These are phyloP conservation scores for Neopelma chrysocephalum DNA, from an alignment of 2,797 vertebrate species.

Conservation along the genomic window DNA sequence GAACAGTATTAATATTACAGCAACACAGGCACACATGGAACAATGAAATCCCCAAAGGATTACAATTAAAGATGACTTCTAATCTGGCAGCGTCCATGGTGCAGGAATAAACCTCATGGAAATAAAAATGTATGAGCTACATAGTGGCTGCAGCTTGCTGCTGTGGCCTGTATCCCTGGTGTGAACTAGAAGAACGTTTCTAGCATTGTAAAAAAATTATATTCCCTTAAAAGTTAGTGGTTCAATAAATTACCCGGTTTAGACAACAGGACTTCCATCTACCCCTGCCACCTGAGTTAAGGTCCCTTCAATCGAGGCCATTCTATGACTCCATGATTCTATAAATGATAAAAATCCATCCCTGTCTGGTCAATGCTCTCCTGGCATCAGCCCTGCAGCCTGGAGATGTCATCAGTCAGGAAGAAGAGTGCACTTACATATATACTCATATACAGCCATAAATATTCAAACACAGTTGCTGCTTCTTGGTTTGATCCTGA, in stretches of 20 bases:
- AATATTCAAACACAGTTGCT: background rate
- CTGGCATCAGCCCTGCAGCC: background rate
- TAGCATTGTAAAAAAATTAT: background rate
- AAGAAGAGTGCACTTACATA: background rate
- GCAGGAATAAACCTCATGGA: background rate
- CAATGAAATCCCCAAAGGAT: background rate
- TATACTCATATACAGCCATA: rapidly evolving
- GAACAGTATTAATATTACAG: background rate
- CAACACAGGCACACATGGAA: background rate
- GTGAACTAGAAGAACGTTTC: background rate
- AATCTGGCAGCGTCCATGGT: background rate
- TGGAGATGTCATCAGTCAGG: background rate
- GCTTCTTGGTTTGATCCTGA: background rate
- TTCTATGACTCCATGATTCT: background rate
- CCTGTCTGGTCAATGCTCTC: background rate
- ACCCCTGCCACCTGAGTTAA: background rate
- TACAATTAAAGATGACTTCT: background rate
- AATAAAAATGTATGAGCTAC: background rate
- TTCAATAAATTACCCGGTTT: background rate
- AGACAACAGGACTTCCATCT: background rate
- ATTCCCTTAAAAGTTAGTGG: background rate
- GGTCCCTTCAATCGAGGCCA: background rate
- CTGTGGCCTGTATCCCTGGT: background rate
- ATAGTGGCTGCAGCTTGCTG: background rate
- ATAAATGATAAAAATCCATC: background rate